phyloP scores from a whole-genome alignment of 1,140 invertebrate species.

The Ips nitidus region DNA sequence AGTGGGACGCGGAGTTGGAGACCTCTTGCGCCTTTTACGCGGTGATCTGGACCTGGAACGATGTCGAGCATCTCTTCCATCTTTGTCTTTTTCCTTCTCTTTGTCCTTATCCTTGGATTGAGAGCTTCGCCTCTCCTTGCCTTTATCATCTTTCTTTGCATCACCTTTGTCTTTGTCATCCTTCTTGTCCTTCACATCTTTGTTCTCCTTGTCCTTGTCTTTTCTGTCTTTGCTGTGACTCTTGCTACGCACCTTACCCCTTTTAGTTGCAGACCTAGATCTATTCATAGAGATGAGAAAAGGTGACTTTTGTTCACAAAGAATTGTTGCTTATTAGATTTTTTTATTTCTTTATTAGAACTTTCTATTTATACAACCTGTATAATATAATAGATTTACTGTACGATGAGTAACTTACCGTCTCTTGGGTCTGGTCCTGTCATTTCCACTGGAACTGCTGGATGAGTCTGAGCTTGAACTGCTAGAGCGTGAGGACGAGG shows the following conservation, averaged over 20 bases:
- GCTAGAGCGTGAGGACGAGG: constrained; percentile 73
- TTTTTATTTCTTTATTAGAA: too few relatives aligned
- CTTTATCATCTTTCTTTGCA: constrained; percentile 58
- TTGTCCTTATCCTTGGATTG: constrained; percentile 53
- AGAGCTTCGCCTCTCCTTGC: constrained; percentile 54
- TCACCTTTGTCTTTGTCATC: constrained; percentile 52
- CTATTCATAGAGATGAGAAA: constrained; percentile 30
- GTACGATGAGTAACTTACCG: constrained; percentile 50
- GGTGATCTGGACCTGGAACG: constrained; percentile 59
- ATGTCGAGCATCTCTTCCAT: constrained; percentile 60
- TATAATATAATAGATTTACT: too few relatives aligned
- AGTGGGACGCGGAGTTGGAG: constrained; percentile 81
- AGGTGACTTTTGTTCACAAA: constrained; percentile 10
- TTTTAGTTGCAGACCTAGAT: constrained; percentile 48
- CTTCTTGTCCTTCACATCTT: constrained; percentile 57
- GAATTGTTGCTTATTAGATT: neutral
- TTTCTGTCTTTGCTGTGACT: constrained; percentile 51
- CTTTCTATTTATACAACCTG: too few relatives aligned
- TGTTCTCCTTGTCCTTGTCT: constrained; percentile 57
- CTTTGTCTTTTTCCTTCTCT: constrained; percentile 55
- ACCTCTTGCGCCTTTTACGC: constrained; percentile 70
- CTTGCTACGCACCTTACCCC: constrained; percentile 53
- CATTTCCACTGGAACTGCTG: constrained; percentile 60
- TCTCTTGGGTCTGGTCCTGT: constrained; percentile 61
- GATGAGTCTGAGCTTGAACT: constrained; percentile 64